Conservation (phyloP, 2,888 invertebrate species). For the Ctena decussata region DNA sequence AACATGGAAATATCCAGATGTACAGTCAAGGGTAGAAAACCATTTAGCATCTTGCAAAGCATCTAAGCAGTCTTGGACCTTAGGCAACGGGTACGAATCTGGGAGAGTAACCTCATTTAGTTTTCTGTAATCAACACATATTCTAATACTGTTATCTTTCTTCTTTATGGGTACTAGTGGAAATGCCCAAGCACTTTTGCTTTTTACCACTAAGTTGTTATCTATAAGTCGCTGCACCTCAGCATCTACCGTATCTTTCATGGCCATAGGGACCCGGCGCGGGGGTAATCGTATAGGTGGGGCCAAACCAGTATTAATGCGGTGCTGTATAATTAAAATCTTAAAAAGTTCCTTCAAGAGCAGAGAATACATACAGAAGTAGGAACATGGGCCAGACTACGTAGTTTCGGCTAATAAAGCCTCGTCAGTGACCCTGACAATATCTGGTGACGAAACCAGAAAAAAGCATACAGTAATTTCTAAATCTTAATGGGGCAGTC, state of each 20-base stretch:
- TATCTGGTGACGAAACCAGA: too few relatives aligned
- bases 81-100: neutral
- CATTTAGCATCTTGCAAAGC: neutral
- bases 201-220: neutral
- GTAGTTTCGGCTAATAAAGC: too few relatives aligned
- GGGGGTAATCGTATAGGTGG: neutral
- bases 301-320: neutral
- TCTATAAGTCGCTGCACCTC: neutral
- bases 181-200: neutral
- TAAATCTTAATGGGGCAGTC: too few relatives aligned
- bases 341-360: too few relatives aligned
- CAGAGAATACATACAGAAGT: too few relatives aligned
- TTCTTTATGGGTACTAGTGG: neutral
- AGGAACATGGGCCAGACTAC: too few relatives aligned
- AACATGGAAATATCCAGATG: neutral
- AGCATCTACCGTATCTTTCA: neutral
- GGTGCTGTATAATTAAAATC: neutral
- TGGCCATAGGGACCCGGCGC: neutral
- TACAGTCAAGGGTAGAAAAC: neutral
- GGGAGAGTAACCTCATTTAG: neutral
- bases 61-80: neutral
- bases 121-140: neutral
- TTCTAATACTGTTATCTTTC: neutral
- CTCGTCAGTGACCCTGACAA: too few relatives aligned
- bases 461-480: too few relatives aligned